Conservation (phyloP, 1,140 invertebrate species). For the Papilio machaon region DNA sequence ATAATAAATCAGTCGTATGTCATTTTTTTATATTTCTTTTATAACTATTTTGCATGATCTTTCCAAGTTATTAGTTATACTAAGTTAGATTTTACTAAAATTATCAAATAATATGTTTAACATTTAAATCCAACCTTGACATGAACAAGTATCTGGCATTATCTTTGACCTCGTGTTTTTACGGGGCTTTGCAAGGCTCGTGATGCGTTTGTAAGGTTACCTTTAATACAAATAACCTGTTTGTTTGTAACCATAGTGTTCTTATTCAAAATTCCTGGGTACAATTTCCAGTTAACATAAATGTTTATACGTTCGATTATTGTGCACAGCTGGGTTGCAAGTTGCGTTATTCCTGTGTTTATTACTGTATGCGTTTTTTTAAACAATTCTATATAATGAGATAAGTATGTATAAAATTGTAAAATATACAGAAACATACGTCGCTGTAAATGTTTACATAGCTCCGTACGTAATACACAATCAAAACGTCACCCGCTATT, state of each 20-base stretch:
- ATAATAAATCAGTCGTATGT: not conserved
- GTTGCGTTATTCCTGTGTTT: not conserved
- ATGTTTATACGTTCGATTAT: not conserved
- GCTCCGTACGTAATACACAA: not conserved
- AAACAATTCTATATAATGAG: not conserved
- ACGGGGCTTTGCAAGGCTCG: not conserved
- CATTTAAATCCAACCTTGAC: not conserved
- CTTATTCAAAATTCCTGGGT: not conserved
- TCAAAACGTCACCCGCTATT: constrained; percentile 26
- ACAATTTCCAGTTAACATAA: not conserved
- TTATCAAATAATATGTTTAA: not conserved
- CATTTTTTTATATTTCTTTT: too few relatives aligned
- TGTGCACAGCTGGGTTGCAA: not conserved
- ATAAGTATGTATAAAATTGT: not conserved
- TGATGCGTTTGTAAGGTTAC: not conserved
- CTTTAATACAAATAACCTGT: not conserved
- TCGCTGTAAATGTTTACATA: constrained; percentile 1
- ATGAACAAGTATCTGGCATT: constrained; percentile 6
- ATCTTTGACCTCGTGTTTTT: constrained; percentile 18
- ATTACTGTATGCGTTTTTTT: not conserved
- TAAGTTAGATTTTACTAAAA: not conserved
- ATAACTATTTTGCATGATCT: not conserved
- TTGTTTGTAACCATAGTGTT: not conserved
- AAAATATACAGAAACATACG: constrained; percentile 6
- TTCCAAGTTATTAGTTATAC: not conserved